Evolutionary conservation across 2,113 vertebrate genomes (phyloP), one percentile per base, ranked within the genome.

Genomic region (Oostethus manadensis): DNA sequence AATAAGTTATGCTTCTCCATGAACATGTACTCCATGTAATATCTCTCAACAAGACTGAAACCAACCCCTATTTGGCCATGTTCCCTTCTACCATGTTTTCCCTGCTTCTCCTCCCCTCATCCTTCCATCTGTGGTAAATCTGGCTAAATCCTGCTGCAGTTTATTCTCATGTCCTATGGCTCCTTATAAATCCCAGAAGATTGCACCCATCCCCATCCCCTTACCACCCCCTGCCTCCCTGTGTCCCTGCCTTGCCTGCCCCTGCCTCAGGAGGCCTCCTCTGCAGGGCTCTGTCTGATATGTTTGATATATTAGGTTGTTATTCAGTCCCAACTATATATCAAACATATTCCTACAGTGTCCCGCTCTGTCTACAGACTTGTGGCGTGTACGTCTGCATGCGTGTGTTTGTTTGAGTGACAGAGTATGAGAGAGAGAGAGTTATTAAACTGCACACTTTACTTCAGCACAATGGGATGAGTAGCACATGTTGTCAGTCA

Each of bases 271-370:
- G 93, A 95, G 91, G 93, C 90, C 94, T 94, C 93, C 88, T 85
- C 90, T 98, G 97, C 95, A 93, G 91, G 94, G 88, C 94, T 95
- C 96, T 99, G 97, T 98, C 91, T 99, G 97, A 99, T 99, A 99
- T 99, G 97, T 99, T 99, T 98, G 95, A 98, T 99, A 99, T 99
- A 99, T 98, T 98, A 98, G 96, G 94, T 99, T 99, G 96, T 99
- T 94, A 94, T 95, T 98, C 94, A 93, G 93, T 94, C 93, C 82
- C 97, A 99, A 97, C 96, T 98, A 97, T 98, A 96, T 99, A 98
- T 98, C 95, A 98, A 99, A 97, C 97, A 99, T 98, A 98, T 99
- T 97, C 93, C 93, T 97, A 98, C 94, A 96, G 96, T 94, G 96
- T 96, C 93, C 93, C 92, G 96, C 92, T 90, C 94, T 94, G 90